A percentile compares a stretch with the other conserved stretches of the same genome.
phyloP scores from a whole-genome alignment of 2,113 vertebrate species.

The Halcyon malimbica region DNA sequence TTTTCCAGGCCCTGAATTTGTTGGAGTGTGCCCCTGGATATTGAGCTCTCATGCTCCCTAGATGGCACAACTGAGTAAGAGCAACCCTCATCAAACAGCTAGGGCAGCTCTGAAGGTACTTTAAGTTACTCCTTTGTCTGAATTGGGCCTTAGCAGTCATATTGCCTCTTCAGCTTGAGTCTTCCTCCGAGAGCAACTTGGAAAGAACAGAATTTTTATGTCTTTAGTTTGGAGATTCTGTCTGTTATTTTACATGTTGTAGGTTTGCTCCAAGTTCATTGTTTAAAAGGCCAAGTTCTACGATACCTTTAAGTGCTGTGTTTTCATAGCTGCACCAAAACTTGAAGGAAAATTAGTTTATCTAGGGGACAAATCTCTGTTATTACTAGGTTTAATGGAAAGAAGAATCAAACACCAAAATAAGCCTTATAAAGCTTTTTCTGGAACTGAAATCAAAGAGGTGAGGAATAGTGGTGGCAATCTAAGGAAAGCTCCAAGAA shows the following conservation, averaged over 20 bases:
- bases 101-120: not conserved
- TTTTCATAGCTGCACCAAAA: not conserved
- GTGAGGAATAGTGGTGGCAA: not conserved
- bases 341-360: not conserved
- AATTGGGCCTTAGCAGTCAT: not conserved
- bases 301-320: not conserved
- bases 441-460: not conserved
- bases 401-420: not conserved
- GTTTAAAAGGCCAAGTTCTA: not conserved
- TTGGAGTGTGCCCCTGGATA: not conserved
- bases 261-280: not conserved
- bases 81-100: not conserved
- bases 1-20: not conserved
- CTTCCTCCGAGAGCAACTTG: not conserved
- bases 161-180: not conserved
- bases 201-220: not conserved
- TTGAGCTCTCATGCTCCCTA: not conserved
- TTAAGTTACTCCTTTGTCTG: not conserved
- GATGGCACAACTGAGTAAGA: not conserved
- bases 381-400: not conserved
- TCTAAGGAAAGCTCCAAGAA: not conserved
- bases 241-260: not conserved
- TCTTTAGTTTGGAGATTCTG: not conserved
- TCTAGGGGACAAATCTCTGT: not conserved
- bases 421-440: not conserved